These are phyloP conservation scores for Mastigias papua DNA, from an alignment of 30 jellyfish, hydroid and myxozoan genomes.

Conservation along the genomic window DNA sequence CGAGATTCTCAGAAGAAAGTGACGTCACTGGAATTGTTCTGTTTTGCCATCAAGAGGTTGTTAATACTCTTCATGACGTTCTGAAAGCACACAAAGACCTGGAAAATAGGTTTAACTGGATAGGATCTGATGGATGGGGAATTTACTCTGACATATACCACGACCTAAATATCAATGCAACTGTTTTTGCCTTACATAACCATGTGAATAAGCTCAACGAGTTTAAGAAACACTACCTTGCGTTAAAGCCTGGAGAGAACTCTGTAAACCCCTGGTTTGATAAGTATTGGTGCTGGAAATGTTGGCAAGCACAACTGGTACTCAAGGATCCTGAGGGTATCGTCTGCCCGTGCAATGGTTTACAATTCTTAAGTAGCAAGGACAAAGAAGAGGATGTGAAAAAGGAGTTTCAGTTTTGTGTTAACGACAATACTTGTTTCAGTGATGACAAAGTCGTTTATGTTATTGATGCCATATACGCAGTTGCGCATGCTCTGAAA, in stretches of 20 bases:
- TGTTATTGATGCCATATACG: constrained; percentile 88
- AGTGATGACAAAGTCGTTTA: constrained; percentile 83
- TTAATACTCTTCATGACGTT: constrained; percentile 37
- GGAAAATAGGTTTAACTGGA: constrained; percentile 37
- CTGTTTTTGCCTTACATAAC: constrained; percentile 73
- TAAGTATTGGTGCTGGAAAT: constrained; percentile 72
- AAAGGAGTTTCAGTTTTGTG: constrained; percentile 51
- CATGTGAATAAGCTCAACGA: constrained; percentile 39
- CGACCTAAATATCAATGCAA: constrained; percentile 31
- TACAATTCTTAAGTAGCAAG: background rate
- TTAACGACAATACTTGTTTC: constrained; percentile 64
- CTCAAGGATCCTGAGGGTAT: constrained; percentile 1
- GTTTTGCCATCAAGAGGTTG: constrained; percentile 80
- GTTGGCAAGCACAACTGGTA: constrained; percentile 17
- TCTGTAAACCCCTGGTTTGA: constrained; percentile 76
- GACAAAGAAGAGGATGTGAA: constrained; percentile 16
- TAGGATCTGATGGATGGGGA: constrained; percentile 88
- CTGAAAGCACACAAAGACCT: background rate
- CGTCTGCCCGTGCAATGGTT: constrained; percentile 12
- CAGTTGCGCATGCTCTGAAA: constrained; percentile 86
- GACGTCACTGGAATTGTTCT: constrained; percentile 80
- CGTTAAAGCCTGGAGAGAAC: constrained; percentile 56
- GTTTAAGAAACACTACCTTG: constrained; percentile 56
- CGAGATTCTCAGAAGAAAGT: constrained; percentile 38
- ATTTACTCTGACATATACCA: constrained; percentile 22